Evolutionary conservation across 92 coral and sea anemone species (phyloP), one percentile per base, ranked within the genome.

Genomic region (Parazoanthus atlanticus): DNA sequence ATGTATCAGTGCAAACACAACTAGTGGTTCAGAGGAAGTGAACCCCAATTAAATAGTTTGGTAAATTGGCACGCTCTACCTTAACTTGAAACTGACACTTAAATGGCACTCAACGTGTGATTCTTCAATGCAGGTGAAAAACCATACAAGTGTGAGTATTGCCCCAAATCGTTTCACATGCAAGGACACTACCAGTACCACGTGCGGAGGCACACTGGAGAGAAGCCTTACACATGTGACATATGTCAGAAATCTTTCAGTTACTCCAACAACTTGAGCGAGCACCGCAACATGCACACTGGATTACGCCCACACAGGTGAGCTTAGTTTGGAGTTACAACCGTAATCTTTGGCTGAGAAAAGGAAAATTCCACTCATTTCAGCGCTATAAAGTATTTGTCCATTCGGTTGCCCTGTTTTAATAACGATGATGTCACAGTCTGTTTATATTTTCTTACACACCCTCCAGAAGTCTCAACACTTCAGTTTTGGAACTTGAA

Each of bases 81-180:
- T 32, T 71, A 32, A 17, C n/a, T 19, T 31, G 38, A 73, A 73
- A 31, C 38, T 30, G 33, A 13, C 17, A 73, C 31, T 73, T 32
- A 73, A 19, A 73, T 6, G 2, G 26, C 56, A 29, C 32, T 46
- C 12, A 11, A 46, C 30, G 32, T 23, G 49, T n/a, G 10, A 43
- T 52, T 47, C 61, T 87, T 61, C 74, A 71, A 65, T 80, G 46
- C 90, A 94, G 96, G 96, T 46, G 96, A 92, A 81, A 94, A 94
- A 93, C 96, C 94, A 0, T 94, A 94, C 90, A 92, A 94, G 79
- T 94, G 96, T 46, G 92, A 94, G 47, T 94, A 92, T 88, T 94
- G 96, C 75, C 96, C 96, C 67, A 94, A 92, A 80, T 83, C 96
- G 13, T 94, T 94, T 80, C 81, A 94, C 72, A 92, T 94, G 96